A percentile compares a stretch with the other conserved stretches of the same genome.
phyloP scores from a whole-genome alignment of 2,113 vertebrate genomes.

The Grus americana region DNA sequence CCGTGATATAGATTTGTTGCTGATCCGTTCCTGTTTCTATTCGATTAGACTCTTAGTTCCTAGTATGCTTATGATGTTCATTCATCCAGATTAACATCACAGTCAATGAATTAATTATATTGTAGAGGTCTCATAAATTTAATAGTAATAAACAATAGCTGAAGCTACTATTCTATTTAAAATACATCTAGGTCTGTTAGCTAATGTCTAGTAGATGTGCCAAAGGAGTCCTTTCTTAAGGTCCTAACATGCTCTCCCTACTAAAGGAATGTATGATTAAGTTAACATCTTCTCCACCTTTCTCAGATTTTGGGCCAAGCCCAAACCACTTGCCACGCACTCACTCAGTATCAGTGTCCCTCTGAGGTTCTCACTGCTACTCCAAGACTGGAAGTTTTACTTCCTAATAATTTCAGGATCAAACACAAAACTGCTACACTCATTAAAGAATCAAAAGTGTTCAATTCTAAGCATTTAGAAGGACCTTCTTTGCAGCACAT shows the following conservation, averaged over 20 bases:
- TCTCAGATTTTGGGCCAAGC: not conserved
- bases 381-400: not conserved
- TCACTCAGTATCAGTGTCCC: rapidly evolving
- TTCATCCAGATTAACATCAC: not conserved
- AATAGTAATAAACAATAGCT: not conserved
- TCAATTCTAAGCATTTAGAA: not conserved
- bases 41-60: not conserved
- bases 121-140: not conserved
- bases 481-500: not conserved
- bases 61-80: not conserved
- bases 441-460: not conserved
- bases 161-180: not conserved
- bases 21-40: not conserved
- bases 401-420: not conserved
- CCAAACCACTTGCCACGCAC: not conserved
- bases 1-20: not conserved
- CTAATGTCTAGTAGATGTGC: not conserved
- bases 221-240: not conserved
- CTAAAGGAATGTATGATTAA: not conserved
- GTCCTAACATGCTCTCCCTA: not conserved
- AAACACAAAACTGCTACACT: not conserved
- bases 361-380: not conserved
- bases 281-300: not conserved
- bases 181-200: not conserved
- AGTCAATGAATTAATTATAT: not conserved